A percentile compares a stretch with the other conserved stretches of the same genome.
Evolutionary conservation across 2,888 invertebrate genomes (phyloP).

Genomic region (Drosophila hamatofila): DNA sequence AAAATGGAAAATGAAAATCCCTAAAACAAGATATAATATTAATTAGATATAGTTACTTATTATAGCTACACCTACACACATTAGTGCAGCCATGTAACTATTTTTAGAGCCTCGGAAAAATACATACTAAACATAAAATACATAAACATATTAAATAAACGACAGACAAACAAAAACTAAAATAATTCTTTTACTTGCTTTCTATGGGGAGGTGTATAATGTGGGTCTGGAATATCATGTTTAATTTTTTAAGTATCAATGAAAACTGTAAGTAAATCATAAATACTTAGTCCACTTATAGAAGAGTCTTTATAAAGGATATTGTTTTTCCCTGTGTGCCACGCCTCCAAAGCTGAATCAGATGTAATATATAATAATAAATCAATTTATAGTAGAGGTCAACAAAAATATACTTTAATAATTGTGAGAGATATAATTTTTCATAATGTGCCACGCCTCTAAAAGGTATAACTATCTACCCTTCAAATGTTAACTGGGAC

Average conservation of each 20-base stretch:
- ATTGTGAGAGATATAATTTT: too few species aligned
- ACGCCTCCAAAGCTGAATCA: too few species aligned
- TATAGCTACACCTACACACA: conserved; percentile 82
- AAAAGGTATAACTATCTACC: background rate
- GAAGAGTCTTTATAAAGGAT: too few species aligned
- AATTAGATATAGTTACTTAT: conserved; percentile 76
- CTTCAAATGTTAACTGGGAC: background rate
- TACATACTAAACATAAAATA: conserved; percentile 84
- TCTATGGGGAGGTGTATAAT: background rate
- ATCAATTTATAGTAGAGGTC: too few species aligned
- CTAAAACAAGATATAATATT: conserved; percentile 51
- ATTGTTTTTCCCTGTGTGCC: too few species aligned
- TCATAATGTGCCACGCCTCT: too few species aligned
- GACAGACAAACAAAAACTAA: conserved; percentile 62
- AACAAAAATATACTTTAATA: too few species aligned
- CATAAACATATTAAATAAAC: conserved; percentile 80
- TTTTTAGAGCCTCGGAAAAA: conserved; percentile 85
- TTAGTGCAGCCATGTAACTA: conserved; percentile 85
- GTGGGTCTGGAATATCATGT: background rate
- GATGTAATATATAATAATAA: too few species aligned
- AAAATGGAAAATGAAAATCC: conserved; percentile 12
- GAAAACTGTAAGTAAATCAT: too few species aligned
- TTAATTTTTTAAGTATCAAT: too few species aligned
- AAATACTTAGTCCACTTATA: too few species aligned
- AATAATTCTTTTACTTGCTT: background rate